These are phyloP conservation scores for Ia io DNA, from an alignment of 2,113 vertebrate genomes.

Conservation along the genomic window DNA sequence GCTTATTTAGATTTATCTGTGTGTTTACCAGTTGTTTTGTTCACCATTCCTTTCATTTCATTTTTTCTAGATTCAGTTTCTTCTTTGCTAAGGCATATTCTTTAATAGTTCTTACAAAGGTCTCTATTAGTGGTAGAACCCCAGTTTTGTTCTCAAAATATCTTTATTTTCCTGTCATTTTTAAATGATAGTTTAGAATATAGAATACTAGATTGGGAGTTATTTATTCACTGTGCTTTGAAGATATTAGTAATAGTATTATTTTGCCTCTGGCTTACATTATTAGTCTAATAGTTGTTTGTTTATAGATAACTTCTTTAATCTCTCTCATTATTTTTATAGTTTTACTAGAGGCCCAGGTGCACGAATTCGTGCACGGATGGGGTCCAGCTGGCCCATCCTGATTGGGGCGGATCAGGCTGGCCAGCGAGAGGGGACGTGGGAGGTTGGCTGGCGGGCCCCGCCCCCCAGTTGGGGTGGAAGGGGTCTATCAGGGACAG, in stretches of 20 bases:
- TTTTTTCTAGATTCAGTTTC: not conserved
- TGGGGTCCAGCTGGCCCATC: too few relatives aligned
- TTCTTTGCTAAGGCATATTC: not conserved
- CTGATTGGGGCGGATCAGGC: too few relatives aligned
- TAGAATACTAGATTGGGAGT: not conserved
- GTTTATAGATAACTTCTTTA: not conserved
- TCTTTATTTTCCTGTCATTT: not conserved
- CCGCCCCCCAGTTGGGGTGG: too few relatives aligned
- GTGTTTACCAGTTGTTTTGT: not conserved
- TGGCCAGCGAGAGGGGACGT: too few relatives aligned
- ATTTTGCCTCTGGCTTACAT: not conserved
- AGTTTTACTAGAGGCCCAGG: not conserved
- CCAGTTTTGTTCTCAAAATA: not conserved
- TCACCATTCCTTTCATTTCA: not conserved
- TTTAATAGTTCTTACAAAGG: not conserved
- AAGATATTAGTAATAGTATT: not conserved
- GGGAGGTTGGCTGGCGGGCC: too few relatives aligned
- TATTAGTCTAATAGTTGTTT: not conserved
- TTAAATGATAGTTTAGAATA: not conserved
- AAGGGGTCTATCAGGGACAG: too few relatives aligned
- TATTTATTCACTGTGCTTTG: not conserved
- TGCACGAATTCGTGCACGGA: too few relatives aligned
- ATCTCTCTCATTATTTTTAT: conserved; percentile 6
- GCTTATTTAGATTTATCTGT: not conserved
- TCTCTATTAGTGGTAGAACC: not conserved